These are phyloP conservation scores for Channa argus DNA, from an alignment of 2,113 vertebrate species.

Conservation along the genomic window DNA sequence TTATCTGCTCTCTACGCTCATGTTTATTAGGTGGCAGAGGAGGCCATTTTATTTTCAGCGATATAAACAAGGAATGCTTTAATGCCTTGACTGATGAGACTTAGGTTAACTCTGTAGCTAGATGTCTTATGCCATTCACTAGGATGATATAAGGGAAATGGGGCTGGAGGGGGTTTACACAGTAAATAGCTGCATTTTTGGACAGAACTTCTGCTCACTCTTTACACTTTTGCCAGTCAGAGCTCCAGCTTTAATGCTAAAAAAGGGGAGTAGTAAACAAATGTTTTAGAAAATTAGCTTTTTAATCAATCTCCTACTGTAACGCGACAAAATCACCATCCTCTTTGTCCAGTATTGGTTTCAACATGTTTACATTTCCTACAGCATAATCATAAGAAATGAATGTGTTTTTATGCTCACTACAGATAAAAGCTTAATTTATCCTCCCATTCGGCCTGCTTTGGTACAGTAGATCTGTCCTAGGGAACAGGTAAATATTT, in stretches of 20 bases:
- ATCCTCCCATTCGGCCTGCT: neutral
- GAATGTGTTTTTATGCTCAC: slow-evolving; percentile 21
- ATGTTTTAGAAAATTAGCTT: slow-evolving; percentile 13
- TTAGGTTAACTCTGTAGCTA: slow-evolving; percentile 69
- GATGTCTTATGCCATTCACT: slow-evolving; percentile 53
- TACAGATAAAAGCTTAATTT: slow-evolving; percentile 10
- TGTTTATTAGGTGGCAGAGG: slow-evolving; percentile 54
- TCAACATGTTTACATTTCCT: slow-evolving; percentile 11
- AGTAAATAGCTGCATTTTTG: slow-evolving; percentile 21
- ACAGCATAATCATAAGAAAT: neutral
- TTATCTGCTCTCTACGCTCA: slow-evolving; percentile 51
- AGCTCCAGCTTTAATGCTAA: neutral
- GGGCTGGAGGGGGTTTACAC: slow-evolving; percentile 4
- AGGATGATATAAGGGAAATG: slow-evolving; percentile 31
- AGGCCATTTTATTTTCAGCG: slow-evolving; percentile 55
- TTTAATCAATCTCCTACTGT: slow-evolving; percentile 11
- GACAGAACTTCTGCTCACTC: slow-evolving; percentile 4
- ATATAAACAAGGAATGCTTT: slow-evolving; percentile 70
- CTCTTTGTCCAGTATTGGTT: slow-evolving; percentile 1
- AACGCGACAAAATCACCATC: slow-evolving; percentile 11
- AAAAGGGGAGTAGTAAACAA: neutral
- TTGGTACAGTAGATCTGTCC: neutral
- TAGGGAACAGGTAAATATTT: neutral
- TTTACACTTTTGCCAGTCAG: slow-evolving; percentile 3
- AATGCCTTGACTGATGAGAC: slow-evolving; percentile 62